Percentiles rank a stretch among this genome's conserved stretches.
These are phyloP conservation scores for Megaceryle torquata DNA, from an alignment of 2,113 vertebrate species.

Conservation along the genomic window DNA sequence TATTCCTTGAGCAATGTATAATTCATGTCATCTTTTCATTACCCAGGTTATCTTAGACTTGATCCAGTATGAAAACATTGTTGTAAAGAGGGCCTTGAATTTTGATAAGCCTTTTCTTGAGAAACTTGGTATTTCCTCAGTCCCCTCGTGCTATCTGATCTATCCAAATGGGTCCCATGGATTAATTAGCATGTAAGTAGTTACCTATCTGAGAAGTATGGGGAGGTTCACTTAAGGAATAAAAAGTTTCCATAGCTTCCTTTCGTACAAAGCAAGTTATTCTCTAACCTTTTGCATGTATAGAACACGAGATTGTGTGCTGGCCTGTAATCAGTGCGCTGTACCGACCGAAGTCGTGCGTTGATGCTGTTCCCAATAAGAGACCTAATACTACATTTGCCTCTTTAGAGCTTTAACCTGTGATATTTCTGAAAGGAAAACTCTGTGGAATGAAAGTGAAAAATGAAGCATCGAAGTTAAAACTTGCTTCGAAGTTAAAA, in stretches of 20 bases:
- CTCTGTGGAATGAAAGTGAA: not conserved
- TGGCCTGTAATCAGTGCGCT: not conserved
- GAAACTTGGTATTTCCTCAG: constrained; percentile 73
- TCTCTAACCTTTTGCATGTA: not conserved
- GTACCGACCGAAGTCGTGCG: not conserved
- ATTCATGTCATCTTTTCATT: not conserved
- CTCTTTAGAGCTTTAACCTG: not conserved
- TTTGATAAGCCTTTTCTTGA: constrained; percentile 78
- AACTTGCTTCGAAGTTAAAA: not conserved
- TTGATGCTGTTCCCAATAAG: not conserved
- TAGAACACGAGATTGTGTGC: not conserved
- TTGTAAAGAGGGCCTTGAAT: constrained; percentile 78
- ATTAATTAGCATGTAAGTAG: constrained; percentile 80
- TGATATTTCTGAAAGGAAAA: not conserved
- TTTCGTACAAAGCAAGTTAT: not conserved
- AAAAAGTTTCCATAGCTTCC: not conserved
- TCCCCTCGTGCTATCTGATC: constrained; percentile 85
- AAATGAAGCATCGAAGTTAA: not conserved
- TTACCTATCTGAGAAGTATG: not conserved
- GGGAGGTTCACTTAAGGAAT: not conserved
- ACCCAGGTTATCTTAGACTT: constrained; percentile 90
- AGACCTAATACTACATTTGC: not conserved
- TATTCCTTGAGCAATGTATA: not conserved
- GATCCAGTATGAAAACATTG: constrained; percentile 81
- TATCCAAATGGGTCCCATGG: constrained; percentile 85